Evolutionary conservation across 2,113 vertebrate species (phyloP).

Genomic region (Pseudonaja textilis): DNA sequence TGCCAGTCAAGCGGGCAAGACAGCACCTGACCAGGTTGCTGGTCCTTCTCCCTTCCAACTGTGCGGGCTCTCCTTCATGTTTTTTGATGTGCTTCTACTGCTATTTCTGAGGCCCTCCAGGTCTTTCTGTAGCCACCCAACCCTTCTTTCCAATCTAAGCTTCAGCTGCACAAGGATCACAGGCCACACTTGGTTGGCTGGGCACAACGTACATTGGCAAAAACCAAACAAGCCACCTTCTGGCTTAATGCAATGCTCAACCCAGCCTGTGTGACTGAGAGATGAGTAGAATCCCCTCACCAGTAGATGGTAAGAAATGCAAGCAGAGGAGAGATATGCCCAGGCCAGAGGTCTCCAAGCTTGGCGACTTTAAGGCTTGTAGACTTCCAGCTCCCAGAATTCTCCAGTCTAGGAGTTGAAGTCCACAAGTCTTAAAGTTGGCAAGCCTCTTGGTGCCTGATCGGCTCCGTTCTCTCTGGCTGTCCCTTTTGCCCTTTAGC

Average conservation of each 20-base stretch:
- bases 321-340: too few relatives aligned
- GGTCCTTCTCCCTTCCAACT: not conserved
- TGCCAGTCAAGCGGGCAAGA: not conserved
- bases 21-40: not conserved
- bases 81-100: not conserved
- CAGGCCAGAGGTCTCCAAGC: too few relatives aligned
- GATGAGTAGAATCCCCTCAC: not conserved
- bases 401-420: too few relatives aligned
- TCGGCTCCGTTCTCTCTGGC: not conserved
- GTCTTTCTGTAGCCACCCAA: not conserved
- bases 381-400: too few relatives aligned
- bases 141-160: not conserved
- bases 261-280: not conserved
- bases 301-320: not conserved
- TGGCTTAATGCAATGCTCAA: not conserved
- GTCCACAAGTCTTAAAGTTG: too few relatives aligned
- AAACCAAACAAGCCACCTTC: not conserved
- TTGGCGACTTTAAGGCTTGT: too few relatives aligned
- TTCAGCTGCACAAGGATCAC: not conserved
- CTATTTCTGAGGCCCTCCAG: not conserved
- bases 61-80: not conserved
- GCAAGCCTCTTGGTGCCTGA: accelerated
- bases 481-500: accelerated
- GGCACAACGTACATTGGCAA: not conserved
- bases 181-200: not conserved